Conservation (phyloP, 2,888 invertebrate species). For the Trachelus stipa region DNA sequence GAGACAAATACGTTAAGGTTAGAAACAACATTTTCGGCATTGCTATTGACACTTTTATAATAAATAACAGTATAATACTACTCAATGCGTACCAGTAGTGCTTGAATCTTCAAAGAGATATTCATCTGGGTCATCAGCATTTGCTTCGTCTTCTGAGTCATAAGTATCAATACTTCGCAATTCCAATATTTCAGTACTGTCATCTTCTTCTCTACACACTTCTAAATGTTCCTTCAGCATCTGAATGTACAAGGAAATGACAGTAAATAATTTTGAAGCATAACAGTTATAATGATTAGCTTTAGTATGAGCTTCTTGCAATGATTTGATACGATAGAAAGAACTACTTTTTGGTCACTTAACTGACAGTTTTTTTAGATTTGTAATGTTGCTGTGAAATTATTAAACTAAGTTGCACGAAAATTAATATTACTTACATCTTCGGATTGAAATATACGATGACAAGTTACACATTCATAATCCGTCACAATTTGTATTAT, state of each 20-base stretch:
- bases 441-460: conserved; percentile 56
- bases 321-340: neutral
- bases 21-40: neutral
- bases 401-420: neutral
- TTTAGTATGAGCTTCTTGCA: neutral
- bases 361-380: neutral
- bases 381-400: neutral
- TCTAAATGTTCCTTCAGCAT: conserved; percentile 59
- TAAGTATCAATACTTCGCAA: conserved; percentile 48
- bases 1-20: neutral
- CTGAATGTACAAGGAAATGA: conserved; percentile 29
- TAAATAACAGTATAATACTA: neutral
- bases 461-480: conserved; percentile 62
- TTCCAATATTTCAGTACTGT: conserved; percentile 51
- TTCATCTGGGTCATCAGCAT: conserved; percentile 32
- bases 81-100: neutral
- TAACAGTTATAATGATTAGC: neutral
- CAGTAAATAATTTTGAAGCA: neutral
- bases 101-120: conserved; percentile 14
- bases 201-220: conserved; percentile 61
- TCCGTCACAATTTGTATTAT: conserved; percentile 56
- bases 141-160: conserved; percentile 56
- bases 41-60: neutral
- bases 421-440: conserved; percentile 44
- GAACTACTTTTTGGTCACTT: neutral